Evolutionary conservation across 2,797 vertebrate species (phyloP), one percentile per base, ranked within the genome.

Genomic region (Sebastes taczanowskii): DNA sequence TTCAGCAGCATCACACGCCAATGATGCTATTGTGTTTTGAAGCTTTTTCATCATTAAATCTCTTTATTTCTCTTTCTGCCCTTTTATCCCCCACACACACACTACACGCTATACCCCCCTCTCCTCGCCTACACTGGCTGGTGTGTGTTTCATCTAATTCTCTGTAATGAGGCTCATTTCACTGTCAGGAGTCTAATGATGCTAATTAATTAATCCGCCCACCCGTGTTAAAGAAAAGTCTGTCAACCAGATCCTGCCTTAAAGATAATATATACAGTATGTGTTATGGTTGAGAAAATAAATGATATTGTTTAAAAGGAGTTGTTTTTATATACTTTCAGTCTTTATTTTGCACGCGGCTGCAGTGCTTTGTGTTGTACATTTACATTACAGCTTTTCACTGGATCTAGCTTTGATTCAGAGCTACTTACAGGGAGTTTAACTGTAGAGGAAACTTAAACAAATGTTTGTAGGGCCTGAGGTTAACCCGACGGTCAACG

Each of bases 121-220:
- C 74, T n/a, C 34, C 60, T 29, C 11, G n/a, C 60, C 63, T 32
- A 63, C 82, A 56, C 82, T 74, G 71, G 64, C 84, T 79, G 82
- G 90, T 92, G 87, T 94, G 90, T 78, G 86, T 94, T 94, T 93
- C 86, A 84, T 91, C 77, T 90, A 94, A 94, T 93, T 93, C 89
- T 85, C 81, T 90, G 72, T 94, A 96, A 95, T 94, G 87, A 93
- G 89, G 61, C 92, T 91, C 86, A 94, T 95, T 95, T 95, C 88
- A 95, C 94, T 95, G 95, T 93, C 94, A 95, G 82, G 79, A 91
- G 74, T 74, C 76, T 95, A 95, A 95, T 94, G 91, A 94, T 79
- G 90, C 92, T 93, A 93, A 95, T 96, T 89, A 93, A 95, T 96
- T 94, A 88, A 92, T 91, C 90, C 71, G 92, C 86, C 87, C 88